Evolutionary conservation across 2,113 vertebrate species (phyloP).

Genomic region (Microcebus griseorufus): DNA sequence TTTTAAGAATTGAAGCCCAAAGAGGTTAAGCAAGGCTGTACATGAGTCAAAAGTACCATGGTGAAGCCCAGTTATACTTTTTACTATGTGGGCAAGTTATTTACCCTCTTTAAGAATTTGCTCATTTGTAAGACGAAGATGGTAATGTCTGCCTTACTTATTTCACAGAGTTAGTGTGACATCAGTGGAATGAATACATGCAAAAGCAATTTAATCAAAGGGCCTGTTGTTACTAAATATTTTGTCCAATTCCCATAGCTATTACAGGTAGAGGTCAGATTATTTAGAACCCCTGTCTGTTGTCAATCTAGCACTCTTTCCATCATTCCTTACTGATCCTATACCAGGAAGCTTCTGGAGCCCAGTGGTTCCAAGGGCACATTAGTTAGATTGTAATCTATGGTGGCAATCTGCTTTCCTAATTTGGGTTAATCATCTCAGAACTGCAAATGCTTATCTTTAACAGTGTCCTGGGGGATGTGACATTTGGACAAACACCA

Average conservation of each 20-base stretch:
- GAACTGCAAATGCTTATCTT: neutral
- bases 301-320: neutral
- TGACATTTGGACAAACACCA: neutral
- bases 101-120: neutral
- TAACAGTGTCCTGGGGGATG: neutral
- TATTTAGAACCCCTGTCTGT: neutral
- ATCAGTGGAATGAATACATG: neutral
- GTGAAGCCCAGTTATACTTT: neutral
- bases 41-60: neutral
- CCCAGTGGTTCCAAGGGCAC: neutral
- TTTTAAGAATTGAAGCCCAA: constrained; percentile 7
- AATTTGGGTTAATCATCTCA: neutral
- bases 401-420: neutral
- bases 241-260: neutral
- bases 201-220: constrained; percentile 49
- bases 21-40: neutral
- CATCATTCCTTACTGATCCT: neutral
- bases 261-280: constrained; percentile 8
- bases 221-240: neutral
- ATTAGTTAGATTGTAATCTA: neutral
- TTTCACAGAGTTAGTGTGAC: neutral
- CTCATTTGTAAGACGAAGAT: constrained; percentile 21
- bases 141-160: neutral
- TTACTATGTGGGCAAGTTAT: neutral
- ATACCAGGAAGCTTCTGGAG: neutral